Base-by-base conservation (phyloP, 1,140 invertebrate species). In the Nasonia vitripennis region DNA sequence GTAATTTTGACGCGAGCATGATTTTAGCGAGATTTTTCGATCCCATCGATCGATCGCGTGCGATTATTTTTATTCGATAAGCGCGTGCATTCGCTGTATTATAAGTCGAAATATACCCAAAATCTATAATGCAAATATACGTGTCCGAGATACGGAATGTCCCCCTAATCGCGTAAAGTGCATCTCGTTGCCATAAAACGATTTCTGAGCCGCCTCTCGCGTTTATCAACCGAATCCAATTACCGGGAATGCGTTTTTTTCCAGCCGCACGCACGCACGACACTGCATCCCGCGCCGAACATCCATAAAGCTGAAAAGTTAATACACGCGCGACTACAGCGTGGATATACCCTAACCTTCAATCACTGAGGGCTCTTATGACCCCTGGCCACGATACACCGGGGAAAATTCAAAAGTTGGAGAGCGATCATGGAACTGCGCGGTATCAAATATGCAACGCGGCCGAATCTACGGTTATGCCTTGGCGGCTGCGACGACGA, bases 351-450 rank as follows among this genome's bases (percentile, higher is more conserved):
- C 87, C 89, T 91, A 93, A 93, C 91, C 92, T 91, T 93, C 92
- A 93, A 93, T 93, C 92, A 93, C 93, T 91, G 92, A 90, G 90
- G 89, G 91, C 89, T 92, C 90, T 92, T 93, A 92, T 91, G 91
- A 92, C 91, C 90, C 89, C 80, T 89, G 87, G 87, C 89, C 90
- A 92, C 89, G 92, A 92, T 92, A 89, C 91, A 91, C 92, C 88
- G 87, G 93, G 92, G 90, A 91, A 92, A 93, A 93, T 92, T 93
- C 91, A 84, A 86, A 88, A 62, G 55, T 20, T 62, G 4, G 20
- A n/a, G 55, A 62, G 87, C 90, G 91, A 92, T 93, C 92, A 91
- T 90, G 91, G 45, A 88, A 86, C 91, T 89, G 91, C 90, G 90
- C 90, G 88, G 89, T 89, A 93, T 93, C 88, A 93, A 93, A 93